phyloP scores from a whole-genome alignment of 2,888 invertebrate genomes.

The Meteorus colon region DNA sequence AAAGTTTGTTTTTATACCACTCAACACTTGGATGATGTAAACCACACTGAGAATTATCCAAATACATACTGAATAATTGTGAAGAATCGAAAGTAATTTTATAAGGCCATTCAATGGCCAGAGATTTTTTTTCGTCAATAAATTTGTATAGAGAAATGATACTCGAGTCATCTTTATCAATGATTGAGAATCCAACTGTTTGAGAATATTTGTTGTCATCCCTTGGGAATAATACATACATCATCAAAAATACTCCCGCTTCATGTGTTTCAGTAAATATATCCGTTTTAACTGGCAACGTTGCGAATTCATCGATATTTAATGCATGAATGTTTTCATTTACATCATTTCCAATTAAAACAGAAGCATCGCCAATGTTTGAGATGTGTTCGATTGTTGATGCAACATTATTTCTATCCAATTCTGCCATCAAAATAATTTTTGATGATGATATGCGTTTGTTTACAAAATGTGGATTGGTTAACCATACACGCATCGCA shows the following conservation, averaged over 20 bases:
- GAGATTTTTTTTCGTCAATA: conserved; percentile 69
- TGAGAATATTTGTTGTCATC: conserved; percentile 69
- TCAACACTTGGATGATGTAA: conserved; percentile 55
- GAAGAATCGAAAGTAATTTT: conserved; percentile 55
- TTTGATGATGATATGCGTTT: conserved; percentile 79
- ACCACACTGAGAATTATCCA: conserved; percentile 43
- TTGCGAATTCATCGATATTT: conserved; percentile 61
- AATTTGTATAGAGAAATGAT: conserved; percentile 75
- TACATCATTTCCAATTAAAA: conserved; percentile 55
- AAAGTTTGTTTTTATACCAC: conserved; percentile 77
- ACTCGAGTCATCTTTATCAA: conserved; percentile 69
- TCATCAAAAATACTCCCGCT: conserved; percentile 67
- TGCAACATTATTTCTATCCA: conserved; percentile 52
- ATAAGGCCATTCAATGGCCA: conserved; percentile 69
- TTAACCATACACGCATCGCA: conserved; percentile 78
- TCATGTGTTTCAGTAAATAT: conserved; percentile 54
- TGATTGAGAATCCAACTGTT: conserved; percentile 66
- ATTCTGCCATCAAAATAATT: conserved; percentile 53
- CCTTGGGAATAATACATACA: conserved; percentile 73
- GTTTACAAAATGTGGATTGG: conserved; percentile 83
- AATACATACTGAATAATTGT: conserved; percentile 44
- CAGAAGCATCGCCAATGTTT: conserved; percentile 56
- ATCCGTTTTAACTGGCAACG: conserved; percentile 53
- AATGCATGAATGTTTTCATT: conserved; percentile 53
- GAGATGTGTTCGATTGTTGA: conserved; percentile 58